phyloP scores from a whole-genome alignment of 2,888 invertebrate genomes.

The Melangyna quadrimaculata region DNA sequence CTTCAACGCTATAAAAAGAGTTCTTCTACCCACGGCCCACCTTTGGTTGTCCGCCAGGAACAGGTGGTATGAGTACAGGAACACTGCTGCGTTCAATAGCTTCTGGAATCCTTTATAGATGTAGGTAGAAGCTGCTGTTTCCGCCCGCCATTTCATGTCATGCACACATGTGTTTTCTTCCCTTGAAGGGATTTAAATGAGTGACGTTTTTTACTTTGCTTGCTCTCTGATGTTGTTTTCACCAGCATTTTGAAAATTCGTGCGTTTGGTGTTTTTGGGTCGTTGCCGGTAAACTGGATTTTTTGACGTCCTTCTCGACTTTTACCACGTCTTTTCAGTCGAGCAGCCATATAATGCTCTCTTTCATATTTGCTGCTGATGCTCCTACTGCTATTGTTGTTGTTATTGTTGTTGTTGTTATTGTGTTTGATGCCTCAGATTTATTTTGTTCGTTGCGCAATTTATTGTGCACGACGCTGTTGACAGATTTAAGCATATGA shows the following conservation, averaged over 20 bases:
- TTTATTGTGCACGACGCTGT: constrained; percentile 68
- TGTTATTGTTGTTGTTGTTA: background rate
- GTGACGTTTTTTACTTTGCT: constrained; percentile 50
- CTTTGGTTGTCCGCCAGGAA: background rate
- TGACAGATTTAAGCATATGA: constrained; percentile 71
- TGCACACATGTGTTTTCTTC: constrained; percentile 62
- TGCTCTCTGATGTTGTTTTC: constrained; percentile 60
- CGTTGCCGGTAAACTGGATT: background rate
- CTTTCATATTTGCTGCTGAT: background rate
- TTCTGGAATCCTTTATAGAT: background rate
- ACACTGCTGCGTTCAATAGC: constrained; percentile 19
- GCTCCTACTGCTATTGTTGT: too few species aligned
- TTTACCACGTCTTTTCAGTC: constrained; percentile 19
- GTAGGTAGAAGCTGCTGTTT: background rate
- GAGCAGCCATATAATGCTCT: constrained; percentile 18
- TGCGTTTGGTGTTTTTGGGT: background rate
- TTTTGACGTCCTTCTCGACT: background rate
- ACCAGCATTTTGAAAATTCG: constrained; percentile 39
- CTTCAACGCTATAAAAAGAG: background rate
- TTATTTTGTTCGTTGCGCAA: constrained; percentile 67
- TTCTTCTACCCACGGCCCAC: background rate
- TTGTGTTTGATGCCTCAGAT: constrained; percentile 53
- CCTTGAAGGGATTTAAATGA: constrained; percentile 62
- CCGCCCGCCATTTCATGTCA: constrained; percentile 29
- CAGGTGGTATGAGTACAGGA: background rate